phyloP scores from a whole-genome alignment of 2,888 invertebrate species.

The Synergus laeviventris region DNA sequence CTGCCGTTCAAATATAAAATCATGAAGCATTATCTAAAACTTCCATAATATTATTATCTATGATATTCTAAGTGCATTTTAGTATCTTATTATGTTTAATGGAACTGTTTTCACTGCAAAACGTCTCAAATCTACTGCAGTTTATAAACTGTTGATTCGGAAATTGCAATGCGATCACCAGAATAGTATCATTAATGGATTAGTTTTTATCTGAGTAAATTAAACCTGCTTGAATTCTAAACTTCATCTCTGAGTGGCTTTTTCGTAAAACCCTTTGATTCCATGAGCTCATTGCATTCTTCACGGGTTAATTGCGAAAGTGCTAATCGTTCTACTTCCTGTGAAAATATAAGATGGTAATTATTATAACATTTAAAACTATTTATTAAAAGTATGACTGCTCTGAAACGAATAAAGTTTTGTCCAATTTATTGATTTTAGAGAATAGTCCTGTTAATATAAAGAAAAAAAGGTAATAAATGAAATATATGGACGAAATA shows the following conservation, averaged over 20 bases:
- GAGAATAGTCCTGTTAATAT: background rate
- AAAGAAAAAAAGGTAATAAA: constrained; percentile 7
- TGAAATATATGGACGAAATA: constrained; percentile 18
- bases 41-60: too few relatives aligned
- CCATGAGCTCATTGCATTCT: constrained; percentile 83
- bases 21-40: background rate
- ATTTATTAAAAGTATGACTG: background rate
- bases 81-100: too few relatives aligned
- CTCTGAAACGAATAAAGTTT: background rate
- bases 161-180: background rate
- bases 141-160: background rate
- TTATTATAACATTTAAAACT: constrained; percentile 26
- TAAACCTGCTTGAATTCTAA: constrained; percentile 60
- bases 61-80: background rate
- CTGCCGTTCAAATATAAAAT: background rate
- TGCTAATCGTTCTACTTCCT: constrained; percentile 81
- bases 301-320: constrained; percentile 79
- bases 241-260: constrained; percentile 76
- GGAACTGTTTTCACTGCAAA: too few relatives aligned
- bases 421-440: background rate
- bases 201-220: constrained; percentile 8
- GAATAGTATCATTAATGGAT: background rate
- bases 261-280: constrained; percentile 79
- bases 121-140: background rate
- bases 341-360: constrained; percentile 43